Evolutionary conservation across 2,797 vertebrate species (phyloP).

Genomic region (Sylvia borin): DNA sequence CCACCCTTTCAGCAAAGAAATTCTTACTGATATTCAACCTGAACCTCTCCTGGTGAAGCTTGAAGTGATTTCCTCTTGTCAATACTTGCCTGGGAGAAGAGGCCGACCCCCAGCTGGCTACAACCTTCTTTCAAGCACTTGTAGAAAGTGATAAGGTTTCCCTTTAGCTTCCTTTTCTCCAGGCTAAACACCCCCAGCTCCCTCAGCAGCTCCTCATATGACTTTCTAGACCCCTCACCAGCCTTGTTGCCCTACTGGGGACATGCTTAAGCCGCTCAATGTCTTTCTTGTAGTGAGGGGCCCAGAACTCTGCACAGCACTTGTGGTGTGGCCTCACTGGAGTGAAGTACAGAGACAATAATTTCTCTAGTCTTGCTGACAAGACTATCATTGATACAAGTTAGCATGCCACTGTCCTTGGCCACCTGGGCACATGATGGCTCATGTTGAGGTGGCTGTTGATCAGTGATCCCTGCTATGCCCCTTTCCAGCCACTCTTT

Average conservation of each 20-base stretch:
- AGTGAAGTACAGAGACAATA: not conserved
- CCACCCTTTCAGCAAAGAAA: not conserved
- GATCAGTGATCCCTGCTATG: not conserved
- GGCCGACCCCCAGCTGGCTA: accelerated
- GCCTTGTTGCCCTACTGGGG: not conserved
- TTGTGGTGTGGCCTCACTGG: not conserved
- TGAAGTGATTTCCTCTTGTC: not conserved
- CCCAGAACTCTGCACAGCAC: not conserved
- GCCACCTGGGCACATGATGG: no score
- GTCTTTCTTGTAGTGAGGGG: not conserved
- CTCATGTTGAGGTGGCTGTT: not conserved
- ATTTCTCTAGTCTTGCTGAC: not conserved
- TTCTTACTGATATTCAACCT: not conserved
- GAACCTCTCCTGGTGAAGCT: not conserved
- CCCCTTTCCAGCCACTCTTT: not conserved
- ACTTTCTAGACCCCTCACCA: not conserved
- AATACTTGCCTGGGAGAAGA: not conserved
- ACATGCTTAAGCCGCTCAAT: not conserved
- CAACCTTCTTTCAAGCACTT: not conserved
- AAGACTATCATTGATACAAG: not conserved
- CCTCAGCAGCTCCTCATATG: not conserved
- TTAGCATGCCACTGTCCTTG: not conserved
- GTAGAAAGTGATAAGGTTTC: not conserved
- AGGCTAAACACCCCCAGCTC: not conserved
- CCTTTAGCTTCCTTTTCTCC: not conserved